Conservation (phyloP, 2,113 vertebrate species). For the Butorides virescens region DNA sequence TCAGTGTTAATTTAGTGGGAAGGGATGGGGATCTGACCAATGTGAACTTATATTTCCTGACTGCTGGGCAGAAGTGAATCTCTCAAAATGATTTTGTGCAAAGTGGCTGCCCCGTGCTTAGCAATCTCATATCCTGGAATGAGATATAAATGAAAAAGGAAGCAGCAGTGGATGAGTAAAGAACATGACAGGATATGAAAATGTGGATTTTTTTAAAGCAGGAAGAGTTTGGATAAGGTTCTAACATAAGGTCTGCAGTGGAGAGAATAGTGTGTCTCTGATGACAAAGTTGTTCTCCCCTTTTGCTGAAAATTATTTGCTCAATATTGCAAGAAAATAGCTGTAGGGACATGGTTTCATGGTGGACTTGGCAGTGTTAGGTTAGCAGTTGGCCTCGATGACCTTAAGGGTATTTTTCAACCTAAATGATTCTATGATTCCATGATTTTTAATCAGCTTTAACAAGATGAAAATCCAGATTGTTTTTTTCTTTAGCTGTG, state of each 20-base stretch:
- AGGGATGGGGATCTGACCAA: background rate
- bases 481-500: background rate
- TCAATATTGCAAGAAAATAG: background rate
- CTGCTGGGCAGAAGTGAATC: background rate
- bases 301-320: background rate
- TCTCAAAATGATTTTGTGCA: background rate
- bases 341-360: background rate
- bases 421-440: background rate
- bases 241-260: background rate
- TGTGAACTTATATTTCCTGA: background rate
- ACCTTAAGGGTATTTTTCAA: background rate
- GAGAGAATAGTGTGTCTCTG: background rate
- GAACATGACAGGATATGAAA: background rate
- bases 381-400: background rate
- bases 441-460: background rate
- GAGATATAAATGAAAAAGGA: background rate
- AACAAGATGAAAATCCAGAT: background rate
- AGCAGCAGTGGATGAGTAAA: background rate
- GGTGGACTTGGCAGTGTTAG: background rate
- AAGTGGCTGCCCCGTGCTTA: background rate
- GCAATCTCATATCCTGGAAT: background rate
- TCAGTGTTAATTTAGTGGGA: background rate
- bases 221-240: background rate
- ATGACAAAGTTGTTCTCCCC: background rate
- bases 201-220: background rate